phyloP scores from a whole-genome alignment of 2,113 vertebrate species.

The Crotalus helleri region DNA sequence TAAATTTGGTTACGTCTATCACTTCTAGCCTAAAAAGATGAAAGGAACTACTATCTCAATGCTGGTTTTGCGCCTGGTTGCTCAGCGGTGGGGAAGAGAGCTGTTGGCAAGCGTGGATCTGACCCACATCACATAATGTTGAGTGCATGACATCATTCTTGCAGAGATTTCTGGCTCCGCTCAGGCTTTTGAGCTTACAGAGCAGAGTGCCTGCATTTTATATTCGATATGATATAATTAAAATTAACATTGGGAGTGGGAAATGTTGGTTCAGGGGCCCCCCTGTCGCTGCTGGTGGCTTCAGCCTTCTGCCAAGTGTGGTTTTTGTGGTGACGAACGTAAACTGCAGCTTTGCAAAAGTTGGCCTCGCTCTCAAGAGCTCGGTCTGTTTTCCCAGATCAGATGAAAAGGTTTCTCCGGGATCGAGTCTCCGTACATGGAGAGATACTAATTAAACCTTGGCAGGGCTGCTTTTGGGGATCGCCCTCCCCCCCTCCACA shows the following conservation, averaged over 20 bases:
- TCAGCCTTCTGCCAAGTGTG: fast-evolving
- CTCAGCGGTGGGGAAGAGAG: background rate
- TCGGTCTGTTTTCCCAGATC: constrained; percentile 50
- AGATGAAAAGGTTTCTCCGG: constrained; percentile 47
- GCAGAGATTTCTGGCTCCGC: background rate
- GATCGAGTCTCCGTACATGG: constrained; percentile 3
- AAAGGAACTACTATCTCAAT: background rate
- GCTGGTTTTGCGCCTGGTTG: background rate
- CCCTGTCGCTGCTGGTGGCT: background rate
- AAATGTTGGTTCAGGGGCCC: background rate
- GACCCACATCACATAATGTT: background rate
- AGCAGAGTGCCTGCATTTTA: background rate
- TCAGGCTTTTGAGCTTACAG: background rate
- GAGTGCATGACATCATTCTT: background rate
- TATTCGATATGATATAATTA: background rate
- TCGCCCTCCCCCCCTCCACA: constrained; percentile 33
- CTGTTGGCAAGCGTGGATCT: too few relatives aligned
- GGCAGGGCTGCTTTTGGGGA: constrained; percentile 36
- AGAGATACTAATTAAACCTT: constrained; percentile 52
- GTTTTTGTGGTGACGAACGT: background rate
- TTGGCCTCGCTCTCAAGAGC: background rate
- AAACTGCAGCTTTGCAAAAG: constrained; percentile 42
- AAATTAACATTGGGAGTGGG: background rate
- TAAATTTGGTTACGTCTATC: background rate
- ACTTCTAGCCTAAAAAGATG: background rate